Evolutionary conservation across 2,888 invertebrate species (phyloP).

Genomic region (Tenthredo mesomela): DNA sequence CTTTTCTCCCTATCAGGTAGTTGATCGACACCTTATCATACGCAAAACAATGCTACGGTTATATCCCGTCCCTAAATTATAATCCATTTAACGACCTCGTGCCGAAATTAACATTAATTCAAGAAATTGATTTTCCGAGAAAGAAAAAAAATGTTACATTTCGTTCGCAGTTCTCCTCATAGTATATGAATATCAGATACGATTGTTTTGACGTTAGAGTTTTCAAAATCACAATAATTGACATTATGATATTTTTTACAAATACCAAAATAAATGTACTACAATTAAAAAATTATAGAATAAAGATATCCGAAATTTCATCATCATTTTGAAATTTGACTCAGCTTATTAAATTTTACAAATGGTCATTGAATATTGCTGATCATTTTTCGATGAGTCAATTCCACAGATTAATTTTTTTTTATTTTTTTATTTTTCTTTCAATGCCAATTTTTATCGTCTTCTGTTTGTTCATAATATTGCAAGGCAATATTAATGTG

Average conservation of each 20-base stretch:
- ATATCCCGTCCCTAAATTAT: not conserved
- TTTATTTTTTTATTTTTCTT: too few species aligned
- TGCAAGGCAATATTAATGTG: not conserved
- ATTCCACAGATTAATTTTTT: not conserved
- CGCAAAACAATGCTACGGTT: not conserved
- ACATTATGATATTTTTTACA: not conserved
- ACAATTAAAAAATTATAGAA: not conserved
- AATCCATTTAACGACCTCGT: not conserved
- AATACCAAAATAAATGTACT: not conserved
- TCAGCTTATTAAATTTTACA: not conserved
- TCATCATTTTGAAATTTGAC: not conserved
- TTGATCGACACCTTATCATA: conserved; percentile 11
- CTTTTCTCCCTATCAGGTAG: conserved; percentile 55
- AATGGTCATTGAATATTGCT: not conserved
- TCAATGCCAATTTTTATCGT: not conserved
- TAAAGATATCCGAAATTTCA: not conserved
- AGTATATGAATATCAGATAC: not conserved
- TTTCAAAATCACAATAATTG: not conserved
- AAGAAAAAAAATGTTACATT: not conserved
- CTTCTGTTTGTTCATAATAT: not conserved
- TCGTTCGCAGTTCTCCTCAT: not conserved
- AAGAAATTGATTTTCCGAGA: conserved; percentile 9
- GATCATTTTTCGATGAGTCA: not conserved
- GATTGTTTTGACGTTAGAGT: not conserved
- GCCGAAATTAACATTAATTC: not conserved